Conservation (phyloP, 1,140 invertebrate species). For the Platorchestia sp. region DNA sequence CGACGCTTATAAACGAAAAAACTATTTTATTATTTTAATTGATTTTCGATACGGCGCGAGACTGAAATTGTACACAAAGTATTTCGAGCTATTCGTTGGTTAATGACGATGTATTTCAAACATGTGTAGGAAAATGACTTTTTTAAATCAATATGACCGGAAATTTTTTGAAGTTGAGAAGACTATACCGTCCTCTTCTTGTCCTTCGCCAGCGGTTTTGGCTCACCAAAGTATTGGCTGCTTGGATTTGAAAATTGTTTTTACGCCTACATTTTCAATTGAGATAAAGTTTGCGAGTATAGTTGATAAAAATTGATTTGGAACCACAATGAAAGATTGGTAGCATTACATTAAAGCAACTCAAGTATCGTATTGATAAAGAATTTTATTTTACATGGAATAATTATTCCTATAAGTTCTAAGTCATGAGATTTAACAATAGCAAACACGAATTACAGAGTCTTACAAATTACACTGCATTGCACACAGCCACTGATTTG, state of each 20-base stretch:
- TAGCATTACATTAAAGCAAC: neutral
- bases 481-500: neutral
- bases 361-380: neutral
- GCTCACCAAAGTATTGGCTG: neutral
- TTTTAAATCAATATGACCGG: neutral
- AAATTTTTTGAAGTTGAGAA: neutral
- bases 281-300: neutral
- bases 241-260: neutral
- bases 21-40: too few relatives aligned
- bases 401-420: neutral
- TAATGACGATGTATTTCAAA: neutral
- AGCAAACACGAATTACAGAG: neutral
- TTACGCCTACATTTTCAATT: neutral
- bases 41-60: too few relatives aligned
- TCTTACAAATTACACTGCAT: neutral
- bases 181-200: neutral
- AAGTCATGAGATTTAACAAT: neutral
- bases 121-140: neutral
- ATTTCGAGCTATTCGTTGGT: neutral
- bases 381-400: neutral
- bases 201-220: neutral
- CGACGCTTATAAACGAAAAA: too few relatives aligned
- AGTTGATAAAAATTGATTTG: neutral
- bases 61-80: too few relatives aligned
- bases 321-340: neutral